Percentiles rank a stretch among this genome's conserved stretches.
Conservation (phyloP, 1,140 invertebrate species). For the Trissolcus basalis region DNA sequence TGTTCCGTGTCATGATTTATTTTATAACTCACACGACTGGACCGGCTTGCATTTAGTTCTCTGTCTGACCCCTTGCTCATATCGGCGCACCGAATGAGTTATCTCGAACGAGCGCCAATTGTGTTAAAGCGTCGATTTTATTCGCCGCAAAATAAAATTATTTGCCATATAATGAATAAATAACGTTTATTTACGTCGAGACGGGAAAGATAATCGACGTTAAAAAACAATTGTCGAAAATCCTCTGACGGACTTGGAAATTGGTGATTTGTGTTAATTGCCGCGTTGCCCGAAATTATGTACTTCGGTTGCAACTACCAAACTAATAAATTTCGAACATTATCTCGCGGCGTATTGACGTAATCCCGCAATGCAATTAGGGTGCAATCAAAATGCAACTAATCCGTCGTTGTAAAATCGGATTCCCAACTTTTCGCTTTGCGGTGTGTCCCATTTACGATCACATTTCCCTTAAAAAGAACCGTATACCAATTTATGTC, state of each 20-base stretch:
- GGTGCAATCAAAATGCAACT: conserved; percentile 49
- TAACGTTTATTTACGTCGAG: no score
- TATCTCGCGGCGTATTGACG: conserved; percentile 21
- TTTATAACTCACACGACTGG: conserved; percentile 8
- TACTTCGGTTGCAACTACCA: conserved; percentile 2
- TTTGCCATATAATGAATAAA: no score
- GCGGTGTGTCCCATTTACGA: conserved; percentile 29
- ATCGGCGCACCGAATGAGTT: conserved; percentile 40
- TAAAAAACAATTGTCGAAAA: no score
- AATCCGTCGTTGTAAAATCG: conserved; percentile 41
- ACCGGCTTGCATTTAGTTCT: background rate
- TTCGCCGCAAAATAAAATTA: no score
- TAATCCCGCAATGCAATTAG: conserved; percentile 34
- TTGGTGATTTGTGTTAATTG: conserved; percentile 3
- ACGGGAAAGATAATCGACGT: no score
- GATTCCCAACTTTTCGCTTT: conserved; percentile 42
- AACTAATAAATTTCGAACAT: conserved; percentile 35
- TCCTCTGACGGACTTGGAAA: no score
- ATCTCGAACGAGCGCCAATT: conserved; percentile 7
- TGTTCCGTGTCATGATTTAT: conserved; percentile 34
- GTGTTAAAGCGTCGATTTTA: no score
- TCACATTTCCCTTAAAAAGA: conserved; percentile 35
- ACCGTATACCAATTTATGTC: no score
- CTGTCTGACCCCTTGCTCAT: conserved; percentile 1
- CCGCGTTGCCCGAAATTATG: conserved; percentile 3